These are phyloP conservation scores for Hydrophis major DNA, from an alignment of 2,797 vertebrate species.

Conservation along the genomic window DNA sequence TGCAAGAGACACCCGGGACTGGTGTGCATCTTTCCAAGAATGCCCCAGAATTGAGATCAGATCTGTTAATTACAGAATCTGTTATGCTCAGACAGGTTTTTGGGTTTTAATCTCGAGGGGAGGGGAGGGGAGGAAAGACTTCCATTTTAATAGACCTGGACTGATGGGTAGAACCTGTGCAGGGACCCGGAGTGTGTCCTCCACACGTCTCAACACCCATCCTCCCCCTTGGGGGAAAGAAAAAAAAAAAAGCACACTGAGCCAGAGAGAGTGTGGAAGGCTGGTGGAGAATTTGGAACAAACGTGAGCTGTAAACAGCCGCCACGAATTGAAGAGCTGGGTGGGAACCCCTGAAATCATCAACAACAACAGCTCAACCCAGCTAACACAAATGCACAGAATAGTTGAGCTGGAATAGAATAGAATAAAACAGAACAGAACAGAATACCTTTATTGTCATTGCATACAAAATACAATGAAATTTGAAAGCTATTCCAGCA, in stretches of 20 bases:
- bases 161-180: background rate
- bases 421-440: too few species aligned
- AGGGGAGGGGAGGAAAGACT: background rate
- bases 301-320: background rate
- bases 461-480: too few species aligned
- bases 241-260: too few species aligned
- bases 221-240: background rate
- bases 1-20: background rate
- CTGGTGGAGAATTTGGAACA: background rate
- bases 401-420: background rate
- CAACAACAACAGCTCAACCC: background rate
- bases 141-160: background rate
- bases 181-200: background rate
- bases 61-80: conserved; percentile 46
- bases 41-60: conserved; percentile 21
- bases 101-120: background rate
- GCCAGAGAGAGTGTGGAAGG: background rate
- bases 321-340: background rate
- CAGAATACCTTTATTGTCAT: too few species aligned
- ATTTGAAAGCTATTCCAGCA: too few species aligned
- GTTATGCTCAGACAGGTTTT: conserved; percentile 8
- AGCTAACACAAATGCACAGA: background rate
- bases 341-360: background rate
- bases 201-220: background rate
- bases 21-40: background rate